Conservation (phyloP, 2,888 invertebrate species). For the Notocelia uddmanniana region DNA sequence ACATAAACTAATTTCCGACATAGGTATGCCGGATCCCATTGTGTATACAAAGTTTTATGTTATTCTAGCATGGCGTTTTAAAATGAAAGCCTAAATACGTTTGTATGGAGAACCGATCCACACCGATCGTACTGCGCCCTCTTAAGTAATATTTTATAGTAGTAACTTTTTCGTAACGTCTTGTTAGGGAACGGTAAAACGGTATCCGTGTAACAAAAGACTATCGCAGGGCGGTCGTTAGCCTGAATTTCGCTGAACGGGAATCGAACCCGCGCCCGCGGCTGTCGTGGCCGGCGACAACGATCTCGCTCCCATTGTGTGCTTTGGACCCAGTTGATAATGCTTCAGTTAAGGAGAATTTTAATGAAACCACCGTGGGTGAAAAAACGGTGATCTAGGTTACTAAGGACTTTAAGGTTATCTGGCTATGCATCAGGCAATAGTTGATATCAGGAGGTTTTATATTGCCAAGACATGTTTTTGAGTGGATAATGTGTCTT, state of each 20-base stretch:
- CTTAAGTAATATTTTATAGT: slow-evolving; percentile 9
- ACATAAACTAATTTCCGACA: too few relatives aligned
- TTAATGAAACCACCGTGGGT: slow-evolving; percentile 62
- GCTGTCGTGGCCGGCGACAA: slow-evolving; percentile 75
- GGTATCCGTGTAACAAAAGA: slow-evolving; percentile 45
- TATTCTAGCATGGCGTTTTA: too few relatives aligned
- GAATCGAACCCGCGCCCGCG: slow-evolving; percentile 71
- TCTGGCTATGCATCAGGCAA: not conserved
- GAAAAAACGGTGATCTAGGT: slow-evolving; percentile 27
- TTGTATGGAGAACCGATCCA: too few relatives aligned
- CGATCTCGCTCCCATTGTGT: slow-evolving; percentile 79
- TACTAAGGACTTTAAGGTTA: slow-evolving; percentile 1
- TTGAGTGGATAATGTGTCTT: too few relatives aligned
- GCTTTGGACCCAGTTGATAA: slow-evolving; percentile 71
- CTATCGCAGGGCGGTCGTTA: slow-evolving; percentile 70
- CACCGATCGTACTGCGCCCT: too few relatives aligned
- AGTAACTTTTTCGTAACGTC: slow-evolving; percentile 32
- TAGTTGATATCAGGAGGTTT: too few relatives aligned
- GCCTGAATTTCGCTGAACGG: slow-evolving; percentile 77
- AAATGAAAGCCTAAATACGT: too few relatives aligned
- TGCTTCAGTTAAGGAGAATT: slow-evolving; percentile 67
- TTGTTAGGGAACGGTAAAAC: slow-evolving; percentile 42
- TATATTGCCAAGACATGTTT: not conserved
- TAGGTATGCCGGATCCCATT: too few relatives aligned
- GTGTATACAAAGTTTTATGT: too few relatives aligned